phyloP scores from a whole-genome alignment of 2,888 invertebrate genomes.

The Ophion slaviceki region DNA sequence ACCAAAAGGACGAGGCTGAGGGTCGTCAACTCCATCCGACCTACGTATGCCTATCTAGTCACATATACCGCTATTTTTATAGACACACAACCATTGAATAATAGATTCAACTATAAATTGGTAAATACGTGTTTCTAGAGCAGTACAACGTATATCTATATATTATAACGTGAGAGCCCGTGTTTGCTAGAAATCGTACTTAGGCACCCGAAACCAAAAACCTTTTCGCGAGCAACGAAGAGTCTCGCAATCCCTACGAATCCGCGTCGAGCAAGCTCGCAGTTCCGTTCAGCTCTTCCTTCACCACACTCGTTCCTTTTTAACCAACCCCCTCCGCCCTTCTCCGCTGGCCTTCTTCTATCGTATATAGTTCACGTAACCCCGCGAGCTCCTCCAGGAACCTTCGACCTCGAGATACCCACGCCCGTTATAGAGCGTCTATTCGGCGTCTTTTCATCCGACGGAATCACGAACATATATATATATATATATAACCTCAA shows the following conservation, averaged over 20 bases:
- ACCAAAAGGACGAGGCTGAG: constrained; percentile 65
- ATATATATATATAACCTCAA: no score
- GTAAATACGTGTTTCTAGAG: constrained; percentile 79
- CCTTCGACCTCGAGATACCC: background rate
- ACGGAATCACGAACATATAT: no score
- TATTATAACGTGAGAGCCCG: constrained; percentile 69
- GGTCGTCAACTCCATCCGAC: constrained; percentile 56
- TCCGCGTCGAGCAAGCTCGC: constrained; percentile 20
- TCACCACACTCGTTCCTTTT: background rate
- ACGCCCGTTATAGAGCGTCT: no score
- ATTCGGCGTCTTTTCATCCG: no score
- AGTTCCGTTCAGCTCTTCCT: constrained; percentile 4
- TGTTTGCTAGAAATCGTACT: constrained; percentile 75
- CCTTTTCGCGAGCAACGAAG: constrained; percentile 13
- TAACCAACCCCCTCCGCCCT: background rate
- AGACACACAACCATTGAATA: constrained; percentile 75
- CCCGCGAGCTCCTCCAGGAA: background rate
- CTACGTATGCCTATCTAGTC: constrained; percentile 77
- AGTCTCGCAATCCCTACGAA: constrained; percentile 1
- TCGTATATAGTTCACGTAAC: background rate
- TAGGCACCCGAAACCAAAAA: constrained; percentile 58
- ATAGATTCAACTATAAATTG: constrained; percentile 80
- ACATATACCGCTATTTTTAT: constrained; percentile 73
- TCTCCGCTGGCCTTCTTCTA: background rate
- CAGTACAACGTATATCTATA: constrained; percentile 72